Percentiles rank a stretch among this genome's conserved stretches.
phyloP scores from a whole-genome alignment of 2,113 vertebrate genomes.

The Trinectes maculatus region DNA sequence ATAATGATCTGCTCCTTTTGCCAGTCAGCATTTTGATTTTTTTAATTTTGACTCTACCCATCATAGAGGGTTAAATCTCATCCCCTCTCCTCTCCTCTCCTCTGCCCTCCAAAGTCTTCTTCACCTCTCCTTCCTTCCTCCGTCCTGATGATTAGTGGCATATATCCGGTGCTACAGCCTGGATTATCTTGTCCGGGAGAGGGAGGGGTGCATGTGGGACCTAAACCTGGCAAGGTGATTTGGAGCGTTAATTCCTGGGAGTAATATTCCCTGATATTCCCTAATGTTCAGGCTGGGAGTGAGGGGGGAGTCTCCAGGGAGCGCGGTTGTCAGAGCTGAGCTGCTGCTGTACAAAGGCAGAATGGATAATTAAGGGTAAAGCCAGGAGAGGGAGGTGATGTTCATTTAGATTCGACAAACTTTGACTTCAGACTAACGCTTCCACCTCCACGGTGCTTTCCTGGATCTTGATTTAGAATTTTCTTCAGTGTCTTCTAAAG shows the following conservation, averaged over 20 bases:
- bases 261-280: conserved; percentile 85
- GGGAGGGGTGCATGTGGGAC: conserved; percentile 69
- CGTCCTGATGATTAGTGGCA: conserved; percentile 81
- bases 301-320: conserved; percentile 73
- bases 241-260: conserved; percentile 82
- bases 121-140: conserved; percentile 58
- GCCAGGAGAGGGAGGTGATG: conserved; percentile 62
- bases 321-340: conserved; percentile 78
- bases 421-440: conserved; percentile 61
- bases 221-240: conserved; percentile 81
- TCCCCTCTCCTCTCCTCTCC: conserved; percentile 11
- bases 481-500: conserved; percentile 48
- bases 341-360: conserved; percentile 74
- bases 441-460: conserved; percentile 31
- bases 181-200: conserved; percentile 83
- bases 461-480: conserved; percentile 70
- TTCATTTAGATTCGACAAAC: conserved; percentile 76
- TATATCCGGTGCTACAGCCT: conserved; percentile 76
- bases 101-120: conserved; percentile 11
- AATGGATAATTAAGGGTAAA: conserved; percentile 80
- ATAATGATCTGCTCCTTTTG: conserved; percentile 29
- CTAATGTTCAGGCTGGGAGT: conserved; percentile 74
- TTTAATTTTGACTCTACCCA: background rate
- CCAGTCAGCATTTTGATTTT: conserved; percentile 14
- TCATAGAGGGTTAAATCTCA: no score